A percentile compares a stretch with the other conserved stretches of the same genome.
Conservation (phyloP, 2,888 invertebrate genomes). For the Eudemis profundana region DNA sequence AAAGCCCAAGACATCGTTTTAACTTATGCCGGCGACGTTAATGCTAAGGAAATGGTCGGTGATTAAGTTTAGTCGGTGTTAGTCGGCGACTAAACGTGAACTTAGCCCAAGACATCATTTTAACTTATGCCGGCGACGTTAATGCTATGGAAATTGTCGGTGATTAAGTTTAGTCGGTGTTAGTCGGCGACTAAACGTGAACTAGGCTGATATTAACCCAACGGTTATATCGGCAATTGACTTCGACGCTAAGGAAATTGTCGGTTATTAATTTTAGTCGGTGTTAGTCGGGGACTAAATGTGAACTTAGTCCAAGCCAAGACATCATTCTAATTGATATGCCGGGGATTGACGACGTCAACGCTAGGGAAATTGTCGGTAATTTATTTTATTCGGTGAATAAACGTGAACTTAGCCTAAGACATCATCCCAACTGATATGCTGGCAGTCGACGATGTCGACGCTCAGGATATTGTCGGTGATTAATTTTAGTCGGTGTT, state of each 20-base stretch:
- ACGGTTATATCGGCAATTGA: too few species aligned
- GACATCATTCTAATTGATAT: neutral
- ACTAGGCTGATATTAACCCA: too few species aligned
- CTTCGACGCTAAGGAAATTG: too few species aligned
- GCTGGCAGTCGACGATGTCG: slow-evolving; percentile 76
- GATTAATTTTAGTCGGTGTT: neutral
- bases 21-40: too few species aligned
- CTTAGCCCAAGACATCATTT: slow-evolving; percentile 50
- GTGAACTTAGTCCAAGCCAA: too few species aligned
- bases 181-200: neutral
- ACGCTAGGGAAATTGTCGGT: too few species aligned
- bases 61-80: neutral
- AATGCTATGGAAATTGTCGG: slow-evolving; percentile 66
- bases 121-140: slow-evolving; percentile 71
- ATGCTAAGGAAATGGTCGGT: too few species aligned
- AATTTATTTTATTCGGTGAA: neutral
- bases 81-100: slow-evolving; percentile 56
- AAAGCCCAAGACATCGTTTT: neutral
- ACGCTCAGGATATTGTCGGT: slow-evolving; percentile 63
- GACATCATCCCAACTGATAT: slow-evolving; percentile 56
- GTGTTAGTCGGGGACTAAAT: neutral
- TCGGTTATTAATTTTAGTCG: neutral
- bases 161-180: neutral
- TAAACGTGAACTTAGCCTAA: slow-evolving; percentile 57
- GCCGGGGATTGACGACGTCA: too few species aligned